Evolutionary conservation across 2,797 vertebrate species (phyloP).

Genomic region (Mormyrops attenuatus): DNA sequence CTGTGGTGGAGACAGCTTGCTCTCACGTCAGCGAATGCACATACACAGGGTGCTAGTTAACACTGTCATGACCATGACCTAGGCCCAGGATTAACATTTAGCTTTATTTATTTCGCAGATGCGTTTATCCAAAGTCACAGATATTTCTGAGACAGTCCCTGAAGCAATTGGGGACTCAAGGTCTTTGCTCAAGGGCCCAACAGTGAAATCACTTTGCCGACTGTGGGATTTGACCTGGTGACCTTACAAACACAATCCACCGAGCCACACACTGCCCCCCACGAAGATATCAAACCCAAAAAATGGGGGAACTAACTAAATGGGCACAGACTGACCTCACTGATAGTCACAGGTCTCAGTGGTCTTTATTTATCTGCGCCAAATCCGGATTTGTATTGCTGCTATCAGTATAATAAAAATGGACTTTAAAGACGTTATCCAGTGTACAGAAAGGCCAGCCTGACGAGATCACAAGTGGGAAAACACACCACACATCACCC

Average conservation of each 20-base stretch:
- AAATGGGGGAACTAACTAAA: not conserved
- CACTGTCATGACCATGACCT: not conserved
- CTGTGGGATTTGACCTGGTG: not conserved
- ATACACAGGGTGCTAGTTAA: not conserved
- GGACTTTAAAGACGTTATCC: not conserved
- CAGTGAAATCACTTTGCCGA: not conserved
- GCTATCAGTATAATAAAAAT: not conserved
- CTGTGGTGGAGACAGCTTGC: not conserved
- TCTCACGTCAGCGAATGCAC: not conserved
- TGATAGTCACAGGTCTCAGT: not conserved
- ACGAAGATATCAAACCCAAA: not conserved
- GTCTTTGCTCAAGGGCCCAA: not conserved
- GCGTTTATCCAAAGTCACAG: not conserved
- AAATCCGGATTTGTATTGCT: not conserved
- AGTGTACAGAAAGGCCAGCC: not conserved
- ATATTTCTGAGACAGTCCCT: not conserved
- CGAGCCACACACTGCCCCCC: not conserved
- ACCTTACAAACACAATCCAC: not conserved
- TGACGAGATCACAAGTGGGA: not conserved
- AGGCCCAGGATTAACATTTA: not conserved
- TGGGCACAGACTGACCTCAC: not conserved
- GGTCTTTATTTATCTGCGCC: not conserved
- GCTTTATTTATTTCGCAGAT: not conserved
- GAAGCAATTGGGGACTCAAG: not conserved
- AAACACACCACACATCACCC: not conserved